These are phyloP conservation scores for Apodemia duryi DNA, from an alignment of 2,888 invertebrate genomes.

Conservation along the genomic window DNA sequence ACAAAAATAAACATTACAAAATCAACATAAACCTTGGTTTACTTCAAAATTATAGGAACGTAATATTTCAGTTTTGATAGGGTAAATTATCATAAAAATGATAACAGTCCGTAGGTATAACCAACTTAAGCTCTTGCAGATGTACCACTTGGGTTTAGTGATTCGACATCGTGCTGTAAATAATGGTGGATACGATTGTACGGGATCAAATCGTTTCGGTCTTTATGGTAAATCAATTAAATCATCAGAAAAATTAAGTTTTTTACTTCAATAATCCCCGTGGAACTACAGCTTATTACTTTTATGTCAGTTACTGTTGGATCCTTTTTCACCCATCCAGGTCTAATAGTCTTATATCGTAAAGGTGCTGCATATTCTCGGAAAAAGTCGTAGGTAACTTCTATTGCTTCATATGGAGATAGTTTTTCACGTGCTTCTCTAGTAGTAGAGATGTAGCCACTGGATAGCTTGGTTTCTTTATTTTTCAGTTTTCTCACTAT, in stretches of 20 bases:
- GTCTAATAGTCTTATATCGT: constrained; percentile 13
- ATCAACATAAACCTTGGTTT: too few relatives aligned
- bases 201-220: constrained; percentile 14
- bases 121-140: constrained; percentile 15
- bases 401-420: constrained; percentile 12
- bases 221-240: constrained; percentile 13
- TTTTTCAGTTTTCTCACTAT: constrained; percentile 14
- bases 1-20: too few relatives aligned
- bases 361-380: neutral
- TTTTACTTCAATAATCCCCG: constrained; percentile 13
- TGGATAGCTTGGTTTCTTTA: constrained; percentile 7
- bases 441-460: constrained; percentile 4
- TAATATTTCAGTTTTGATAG: neutral
- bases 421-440: constrained; percentile 6
- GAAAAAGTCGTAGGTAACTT: constrained; percentile 13
- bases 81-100: constrained; percentile 18
- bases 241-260: constrained; percentile 9
- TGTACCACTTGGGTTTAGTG: constrained; percentile 16
- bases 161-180: neutral
- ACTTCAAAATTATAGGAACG: too few relatives aligned
- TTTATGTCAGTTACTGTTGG: neutral
- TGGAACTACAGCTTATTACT: constrained; percentile 4
- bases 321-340: neutral
- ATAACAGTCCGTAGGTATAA: constrained; percentile 17
- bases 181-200: too few relatives aligned